These are phyloP conservation scores for Seladonia tumulorum DNA, from an alignment of 2,888 invertebrate species.

Conservation along the genomic window DNA sequence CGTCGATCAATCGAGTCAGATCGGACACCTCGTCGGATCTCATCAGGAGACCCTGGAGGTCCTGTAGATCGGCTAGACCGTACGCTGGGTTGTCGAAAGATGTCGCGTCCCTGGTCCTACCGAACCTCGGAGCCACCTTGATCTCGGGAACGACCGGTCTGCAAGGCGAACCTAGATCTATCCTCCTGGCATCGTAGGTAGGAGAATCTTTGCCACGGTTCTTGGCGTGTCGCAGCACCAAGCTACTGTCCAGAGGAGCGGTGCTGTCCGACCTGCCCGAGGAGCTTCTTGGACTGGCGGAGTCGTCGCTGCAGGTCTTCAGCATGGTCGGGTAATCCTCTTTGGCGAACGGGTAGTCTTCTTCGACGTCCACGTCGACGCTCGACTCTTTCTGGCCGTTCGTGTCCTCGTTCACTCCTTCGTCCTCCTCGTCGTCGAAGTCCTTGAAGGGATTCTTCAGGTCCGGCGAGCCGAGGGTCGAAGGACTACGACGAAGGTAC, in stretches of 20 bases:
- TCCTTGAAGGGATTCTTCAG: constrained; percentile 71
- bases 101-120: constrained; percentile 71
- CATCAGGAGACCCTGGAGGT: constrained; percentile 77
- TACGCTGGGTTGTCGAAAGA: constrained; percentile 83
- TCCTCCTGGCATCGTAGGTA: constrained; percentile 78
- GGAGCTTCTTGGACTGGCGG: constrained; percentile 82
- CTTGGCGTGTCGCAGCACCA: constrained; percentile 69
- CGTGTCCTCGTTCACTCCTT: constrained; percentile 52
- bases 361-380: constrained; percentile 79
- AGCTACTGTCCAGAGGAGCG: constrained; percentile 78
- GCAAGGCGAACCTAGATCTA: constrained; percentile 81
- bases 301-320: constrained; percentile 83
- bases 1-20: constrained; percentile 79
- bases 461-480: constrained; percentile 43
- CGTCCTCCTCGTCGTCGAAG: constrained; percentile 71
- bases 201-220: constrained; percentile 74
- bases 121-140: constrained; percentile 76
- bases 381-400: constrained; percentile 78
- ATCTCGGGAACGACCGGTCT: constrained; percentile 76
- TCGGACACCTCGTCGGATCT: constrained; percentile 81
- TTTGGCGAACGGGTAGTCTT: constrained; percentile 83
- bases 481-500: constrained; percentile 29
- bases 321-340: constrained; percentile 83
- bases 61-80: constrained; percentile 78
- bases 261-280: constrained; percentile 83